A percentile compares a stretch with the other conserved stretches of the same genome.
Evolutionary conservation across 2,113 vertebrate species (phyloP).

Genomic region (Jacana jacana): DNA sequence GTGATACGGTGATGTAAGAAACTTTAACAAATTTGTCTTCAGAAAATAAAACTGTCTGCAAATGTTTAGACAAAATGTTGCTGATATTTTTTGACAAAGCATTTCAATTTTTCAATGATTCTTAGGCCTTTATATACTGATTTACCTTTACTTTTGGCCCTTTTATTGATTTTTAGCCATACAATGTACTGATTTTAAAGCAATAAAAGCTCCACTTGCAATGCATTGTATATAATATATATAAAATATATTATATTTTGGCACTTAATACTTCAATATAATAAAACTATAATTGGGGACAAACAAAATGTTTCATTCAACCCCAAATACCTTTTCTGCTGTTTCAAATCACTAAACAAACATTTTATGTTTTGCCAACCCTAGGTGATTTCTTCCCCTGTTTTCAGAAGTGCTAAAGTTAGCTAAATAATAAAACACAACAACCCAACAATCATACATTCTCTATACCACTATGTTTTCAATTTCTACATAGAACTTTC

Average conservation of each 20-base stretch:
- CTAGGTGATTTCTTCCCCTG: neutral
- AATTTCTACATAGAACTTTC: neutral
- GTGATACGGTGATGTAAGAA: accelerated
- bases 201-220: neutral
- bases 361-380: neutral
- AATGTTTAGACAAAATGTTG: neutral
- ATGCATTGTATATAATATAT: neutral
- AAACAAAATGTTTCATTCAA: neutral
- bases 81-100: neutral
- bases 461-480: neutral
- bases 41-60: neutral
- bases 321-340: neutral
- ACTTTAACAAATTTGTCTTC: neutral
- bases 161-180: neutral
- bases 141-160: neutral
- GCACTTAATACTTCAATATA: neutral
- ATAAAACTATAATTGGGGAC: neutral
- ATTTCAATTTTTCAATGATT: neutral
- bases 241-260: too few relatives aligned
- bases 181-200: neutral
- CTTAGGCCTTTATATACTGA: neutral
- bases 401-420: neutral
- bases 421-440: neutral
- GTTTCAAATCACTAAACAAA: neutral
- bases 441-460: neutral